A percentile compares a stretch with the other conserved stretches of the same genome.
These are phyloP conservation scores for Caenorhabditis uteleia DNA, from an alignment of 2,888 invertebrate species.

Conservation along the genomic window DNA sequence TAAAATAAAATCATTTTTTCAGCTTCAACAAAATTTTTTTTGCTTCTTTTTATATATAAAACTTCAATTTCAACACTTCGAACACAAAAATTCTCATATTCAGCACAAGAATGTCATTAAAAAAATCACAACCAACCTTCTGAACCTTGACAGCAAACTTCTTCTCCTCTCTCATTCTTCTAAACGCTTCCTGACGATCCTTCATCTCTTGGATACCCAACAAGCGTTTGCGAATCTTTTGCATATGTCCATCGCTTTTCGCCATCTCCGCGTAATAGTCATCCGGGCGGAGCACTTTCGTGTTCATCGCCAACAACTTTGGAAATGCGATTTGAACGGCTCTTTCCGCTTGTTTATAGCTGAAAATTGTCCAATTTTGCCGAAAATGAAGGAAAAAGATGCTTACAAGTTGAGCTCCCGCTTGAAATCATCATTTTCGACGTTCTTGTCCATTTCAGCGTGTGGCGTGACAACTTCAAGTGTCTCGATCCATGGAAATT, in stretches of 20 bases:
- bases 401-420: constrained; percentile 66
- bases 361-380: constrained; percentile 25
- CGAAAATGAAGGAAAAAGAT: constrained; percentile 2
- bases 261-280: constrained; percentile 99
- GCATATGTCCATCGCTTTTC: constrained; percentile 95
- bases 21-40: background rate
- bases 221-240: constrained; percentile 75
- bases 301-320: constrained; percentile 76
- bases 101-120: background rate
- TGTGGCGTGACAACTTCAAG: constrained; percentile 59
- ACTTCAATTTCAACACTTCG: no score
- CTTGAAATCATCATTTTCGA: constrained; percentile 64
- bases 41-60: background rate
- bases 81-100: background rate
- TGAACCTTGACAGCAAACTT: constrained; percentile 85
- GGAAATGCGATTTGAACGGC: constrained; percentile 84
- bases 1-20: constrained; percentile 1
- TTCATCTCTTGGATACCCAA: constrained; percentile 78
- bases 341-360: constrained; percentile 75
- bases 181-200: constrained; percentile 86
- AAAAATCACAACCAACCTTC: no score
- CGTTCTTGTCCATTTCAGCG: constrained; percentile 44
- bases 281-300: constrained; percentile 79
- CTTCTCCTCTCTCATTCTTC: constrained; percentile 85
- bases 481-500: constrained; percentile 62